Evolutionary conservation across 2,888 invertebrate species (phyloP), one percentile per base, ranked within the genome.

Genomic region (Eurois occulta): DNA sequence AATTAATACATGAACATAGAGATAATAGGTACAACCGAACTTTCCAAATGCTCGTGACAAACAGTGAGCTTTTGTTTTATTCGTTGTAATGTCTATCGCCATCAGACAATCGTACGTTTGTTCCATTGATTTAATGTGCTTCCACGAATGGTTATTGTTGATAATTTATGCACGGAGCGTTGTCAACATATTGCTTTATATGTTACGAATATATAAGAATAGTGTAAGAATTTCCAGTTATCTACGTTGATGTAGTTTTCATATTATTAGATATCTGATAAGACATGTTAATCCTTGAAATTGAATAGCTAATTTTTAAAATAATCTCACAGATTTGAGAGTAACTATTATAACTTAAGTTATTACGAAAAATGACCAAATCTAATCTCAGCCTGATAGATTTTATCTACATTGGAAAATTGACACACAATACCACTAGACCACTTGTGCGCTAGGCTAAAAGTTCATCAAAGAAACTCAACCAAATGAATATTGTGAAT

Each of bases 51-150:
- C 11, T 43, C 55, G n/a, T 67, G 35, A 38, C 7, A 65, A 80
- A 24, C n/a, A n/a, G 2, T n/a, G 24, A 52, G 11, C 16, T 66
- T 66, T 78, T 48, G 55, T 43, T 65, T 67, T n/a, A 68, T 24
- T 52, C 46, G 16, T 43, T 70, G n/a, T 66, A 41, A 72, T n/a
- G 55, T 62, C 21, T 77, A 79, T 83, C 82, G 86, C 79, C 81
- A 75, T 82, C 81, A 85, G 78, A 89, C 48, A 90, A 90, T 89
- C 85, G 90, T 87, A 85, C 83, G 89, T 89, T 89, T 91, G 89
- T 90, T 88, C 90, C 79, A 91, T 91, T 90, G 85, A 91, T 92
- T 91, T 92, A 88, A 93, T 91, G 95, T 95, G 95, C 95, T 95
- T 95, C 95, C 95, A 95, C 93, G 88, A 88, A 91, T 91, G 88